Evolutionary conservation across 37 sponge, comb jelly and placozoan genomes (phyloP).

Genomic region (Eunapius fragilis): DNA sequence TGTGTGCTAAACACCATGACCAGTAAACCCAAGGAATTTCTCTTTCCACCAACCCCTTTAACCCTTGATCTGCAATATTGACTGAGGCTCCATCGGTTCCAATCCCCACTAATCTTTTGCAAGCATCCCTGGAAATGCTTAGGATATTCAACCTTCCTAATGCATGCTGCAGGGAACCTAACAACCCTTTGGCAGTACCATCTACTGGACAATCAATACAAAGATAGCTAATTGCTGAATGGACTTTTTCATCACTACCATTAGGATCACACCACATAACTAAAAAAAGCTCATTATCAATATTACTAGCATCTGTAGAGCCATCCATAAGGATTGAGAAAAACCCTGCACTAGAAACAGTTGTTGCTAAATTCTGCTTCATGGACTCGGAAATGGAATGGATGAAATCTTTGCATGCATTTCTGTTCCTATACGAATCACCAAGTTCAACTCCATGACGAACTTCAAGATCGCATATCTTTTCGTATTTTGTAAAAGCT

Average conservation of each 20-base stretch:
- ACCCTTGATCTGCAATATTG: constrained; percentile 16
- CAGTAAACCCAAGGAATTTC: constrained; percentile 6
- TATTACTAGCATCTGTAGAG: constrained; percentile 57
- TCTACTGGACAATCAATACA: constrained; percentile 34
- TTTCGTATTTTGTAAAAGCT: constrained; percentile 35
- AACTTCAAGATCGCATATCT: constrained; percentile 53
- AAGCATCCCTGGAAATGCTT: constrained; percentile 19
- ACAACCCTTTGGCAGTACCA: constrained; percentile 48
- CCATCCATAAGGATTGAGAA: constrained; percentile 67
- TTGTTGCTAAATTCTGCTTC: constrained; percentile 34
- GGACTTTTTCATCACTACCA: constrained; percentile 41
- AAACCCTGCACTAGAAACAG: constrained; percentile 45
- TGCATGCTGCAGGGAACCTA: constrained; percentile 23
- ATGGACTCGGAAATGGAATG: constrained; percentile 65
- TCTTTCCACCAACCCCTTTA: constrained; percentile 47
- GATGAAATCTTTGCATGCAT: constrained; percentile 52
- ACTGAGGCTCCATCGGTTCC: constrained; percentile 29
- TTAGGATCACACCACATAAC: constrained; percentile 57
- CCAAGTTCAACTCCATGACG: constrained; percentile 65
- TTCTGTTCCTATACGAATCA: constrained; percentile 48
- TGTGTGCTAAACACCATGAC: background rate
- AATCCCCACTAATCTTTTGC: constrained; percentile 37
- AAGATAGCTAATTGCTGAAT: constrained; percentile 40
- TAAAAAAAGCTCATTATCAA: constrained; percentile 58
- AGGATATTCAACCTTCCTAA: background rate